Evolutionary conservation across 1,140 invertebrate species (phyloP), one percentile per base, ranked within the genome.

Genomic region (Myzus persicae): DNA sequence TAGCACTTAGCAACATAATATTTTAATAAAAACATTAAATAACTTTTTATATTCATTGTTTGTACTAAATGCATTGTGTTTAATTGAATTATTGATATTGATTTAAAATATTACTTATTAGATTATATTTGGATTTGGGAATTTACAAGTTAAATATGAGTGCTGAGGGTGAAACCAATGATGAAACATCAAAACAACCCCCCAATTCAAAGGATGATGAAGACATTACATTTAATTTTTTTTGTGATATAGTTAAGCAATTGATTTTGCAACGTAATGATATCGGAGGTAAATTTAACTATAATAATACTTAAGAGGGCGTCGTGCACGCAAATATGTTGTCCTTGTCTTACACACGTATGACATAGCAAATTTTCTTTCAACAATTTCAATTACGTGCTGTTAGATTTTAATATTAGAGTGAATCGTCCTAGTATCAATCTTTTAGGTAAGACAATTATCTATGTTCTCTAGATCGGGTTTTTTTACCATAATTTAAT

Each of bases 201-300:
- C n/a, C n/a, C 31, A n/a, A 76, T 76, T 24, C 90, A 51, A 91
- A 38, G 42, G 67, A 91, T 24, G 31, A 91, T 26, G 67, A 76
- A 22, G 76, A 91, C 9, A 38, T 48, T 24, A 46, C n/a, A 20
- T 91, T 91, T 48, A 38, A 82, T 38, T 91, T 91, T 82, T 91
- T 81, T 36, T 91, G 38, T 22, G 40, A 82, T 48, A 40, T 91
- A 82, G 76, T 76, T 36, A 91, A 91, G n/a, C 81, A 91, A 91
- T 36, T 48, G 44, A n/a, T 82, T 48, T 91, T 91, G 24, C 82
- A 91, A 24, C 59, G 67, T 44, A 24, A 42, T 38, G 44, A 46
- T 38, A 31, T 91, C 1, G 90, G 67, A 48, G 90, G 90, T 91
- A 82, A 91, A 76, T 26, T 40, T 14, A 40, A 26, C 11, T 38